Percentiles rank a stretch among this genome's conserved stretches.
phyloP scores from a whole-genome alignment of 2,797 vertebrate species.

The Arremon aurantiirostris region DNA sequence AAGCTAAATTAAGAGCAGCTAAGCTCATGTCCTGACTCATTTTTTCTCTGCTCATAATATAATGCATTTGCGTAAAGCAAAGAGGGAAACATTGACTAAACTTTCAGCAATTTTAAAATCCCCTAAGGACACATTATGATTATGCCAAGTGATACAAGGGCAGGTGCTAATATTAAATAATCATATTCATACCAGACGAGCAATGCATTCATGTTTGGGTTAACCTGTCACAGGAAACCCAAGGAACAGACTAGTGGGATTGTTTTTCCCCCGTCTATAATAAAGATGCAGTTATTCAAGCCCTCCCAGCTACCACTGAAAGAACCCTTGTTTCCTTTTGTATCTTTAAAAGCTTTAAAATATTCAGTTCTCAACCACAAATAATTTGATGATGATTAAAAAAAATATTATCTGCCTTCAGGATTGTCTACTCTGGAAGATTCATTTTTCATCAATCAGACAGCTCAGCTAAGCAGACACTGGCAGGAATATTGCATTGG shows the following conservation, averaged over 20 bases:
- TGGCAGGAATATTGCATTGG: neutral
- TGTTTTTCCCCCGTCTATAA: neutral
- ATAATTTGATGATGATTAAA: neutral
- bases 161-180: neutral
- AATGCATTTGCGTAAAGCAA: neutral
- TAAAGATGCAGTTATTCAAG: neutral
- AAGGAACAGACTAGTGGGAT: neutral
- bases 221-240: neutral
- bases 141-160: neutral
- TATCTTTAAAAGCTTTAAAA: neutral
- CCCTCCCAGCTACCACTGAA: neutral
- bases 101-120: neutral
- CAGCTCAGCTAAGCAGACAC: neutral
- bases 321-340: neutral
- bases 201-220: neutral
- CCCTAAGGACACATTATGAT: neutral
- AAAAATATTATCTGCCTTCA: neutral
- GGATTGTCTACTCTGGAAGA: neutral
- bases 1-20: constrained; percentile 9
- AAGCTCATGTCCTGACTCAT: neutral
- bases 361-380: neutral
- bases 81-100: neutral
- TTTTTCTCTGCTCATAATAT: neutral
- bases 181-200: neutral
- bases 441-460: neutral